Evolutionary conservation across 2,113 vertebrate genomes (phyloP), one percentile per base, ranked within the genome.

Genomic region (Macrotus californicus): DNA sequence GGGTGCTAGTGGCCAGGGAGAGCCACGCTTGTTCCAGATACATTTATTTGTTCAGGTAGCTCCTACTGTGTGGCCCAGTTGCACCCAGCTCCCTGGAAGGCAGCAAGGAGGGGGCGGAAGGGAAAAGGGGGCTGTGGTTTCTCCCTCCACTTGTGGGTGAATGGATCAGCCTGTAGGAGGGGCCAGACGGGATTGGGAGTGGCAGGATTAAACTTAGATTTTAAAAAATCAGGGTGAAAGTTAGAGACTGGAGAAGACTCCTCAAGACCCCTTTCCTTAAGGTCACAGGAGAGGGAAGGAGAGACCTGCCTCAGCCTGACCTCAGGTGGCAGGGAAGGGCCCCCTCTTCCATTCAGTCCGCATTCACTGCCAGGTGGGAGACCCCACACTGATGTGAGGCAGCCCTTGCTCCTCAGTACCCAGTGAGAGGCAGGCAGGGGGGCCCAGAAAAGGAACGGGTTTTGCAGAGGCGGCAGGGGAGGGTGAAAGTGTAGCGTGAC

Each of bases 51-150:
- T 64, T 31, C 26, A 64, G 26, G 61, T 64, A 85, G 91, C 69
- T 95, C 93, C 82, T 88, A 29, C 81, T 26, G 93, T 64, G 94
- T 95, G 96, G 96, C 94, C 97, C 96, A 91, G 88, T 95, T 95
- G 96, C 72, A 56, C 39, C 39, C 61, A 64, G 88, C 54, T 16
- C 66, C 31, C 22, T 34, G 18, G 72, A 93, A 87, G 56, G 43
- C 59, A 5, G 52, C 52, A 39, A 16, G 86, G 67, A 86, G 81
- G 48, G 50, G 29, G 34, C 11, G 22, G 50, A 6, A 18, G 67
- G n/a, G 46, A 54, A 29, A 21, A 59, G 31, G 34, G 79, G 70
- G 11, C 4, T 15, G 5, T 24, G 4, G 8, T 22, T 2, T 59
- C 9, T 10, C 70, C 31, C 59, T 29, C 43, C 52, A 22, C n/a